Percentiles rank a stretch among this genome's conserved stretches.
These are phyloP conservation scores for Typhlichthys eigenmanni DNA, from an alignment of 2,797 vertebrate genomes.

Conservation along the genomic window DNA sequence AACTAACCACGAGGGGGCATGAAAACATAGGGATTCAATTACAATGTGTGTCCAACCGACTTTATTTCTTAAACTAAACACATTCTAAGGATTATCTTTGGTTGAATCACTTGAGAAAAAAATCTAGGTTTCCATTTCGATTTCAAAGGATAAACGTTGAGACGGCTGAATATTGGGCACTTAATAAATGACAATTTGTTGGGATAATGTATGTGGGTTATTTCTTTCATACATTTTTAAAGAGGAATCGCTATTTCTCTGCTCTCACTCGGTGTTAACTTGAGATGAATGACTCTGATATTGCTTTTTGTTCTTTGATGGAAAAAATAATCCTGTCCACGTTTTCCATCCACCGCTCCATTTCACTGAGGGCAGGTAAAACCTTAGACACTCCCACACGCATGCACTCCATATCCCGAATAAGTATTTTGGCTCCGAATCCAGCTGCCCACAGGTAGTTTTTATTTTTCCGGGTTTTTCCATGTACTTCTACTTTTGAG, in stretches of 20 bases:
- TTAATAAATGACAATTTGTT: conserved; percentile 38
- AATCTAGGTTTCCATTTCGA: conserved; percentile 23
- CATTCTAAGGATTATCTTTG: background rate
- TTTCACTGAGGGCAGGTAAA: rapidly evolving
- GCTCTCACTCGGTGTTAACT: background rate
- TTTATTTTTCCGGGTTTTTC: conserved; percentile 66
- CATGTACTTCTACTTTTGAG: conserved; percentile 32
- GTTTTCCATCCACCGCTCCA: background rate
- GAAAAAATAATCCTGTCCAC: conserved; percentile 2
- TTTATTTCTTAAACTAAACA: background rate
- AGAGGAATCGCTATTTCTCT: conserved; percentile 10
- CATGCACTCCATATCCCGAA: background rate
- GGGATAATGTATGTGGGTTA: conserved; percentile 15
- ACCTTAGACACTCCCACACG: conserved; percentile 17
- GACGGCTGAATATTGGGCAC: conserved; percentile 23
- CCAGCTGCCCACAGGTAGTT: conserved; percentile 78
- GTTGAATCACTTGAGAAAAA: background rate
- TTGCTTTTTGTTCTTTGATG: background rate
- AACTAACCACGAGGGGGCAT: conserved; percentile 49
- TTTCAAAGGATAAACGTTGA: conserved; percentile 30
- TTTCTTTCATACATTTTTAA: conserved; percentile 26
- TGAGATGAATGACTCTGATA: background rate
- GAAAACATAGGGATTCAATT: background rate
- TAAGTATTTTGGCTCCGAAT: conserved; percentile 58
- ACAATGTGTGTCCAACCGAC: background rate